A percentile compares a stretch with the other conserved stretches of the same genome.
These are phyloP conservation scores for Myocastor coypus DNA, from an alignment of 2,113 vertebrate species.

Conservation along the genomic window DNA sequence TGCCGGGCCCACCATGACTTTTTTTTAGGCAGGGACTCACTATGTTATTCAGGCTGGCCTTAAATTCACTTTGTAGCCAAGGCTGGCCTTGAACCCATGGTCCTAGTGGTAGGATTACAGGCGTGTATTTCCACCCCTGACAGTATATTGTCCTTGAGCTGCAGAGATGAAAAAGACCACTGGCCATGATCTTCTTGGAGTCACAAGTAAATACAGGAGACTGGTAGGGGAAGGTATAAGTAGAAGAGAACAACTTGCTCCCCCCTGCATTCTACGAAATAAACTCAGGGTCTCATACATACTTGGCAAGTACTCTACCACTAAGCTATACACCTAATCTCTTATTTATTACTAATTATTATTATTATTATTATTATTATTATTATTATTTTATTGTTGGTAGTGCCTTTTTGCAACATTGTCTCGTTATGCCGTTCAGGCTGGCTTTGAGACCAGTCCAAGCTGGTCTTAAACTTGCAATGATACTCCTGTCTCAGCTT, in stretches of 20 bases:
- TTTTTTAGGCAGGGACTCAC: neutral
- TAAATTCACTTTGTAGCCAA: neutral
- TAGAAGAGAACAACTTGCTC: neutral
- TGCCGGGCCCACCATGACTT: too few species aligned
- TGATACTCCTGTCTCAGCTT: too few species aligned
- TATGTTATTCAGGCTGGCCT: neutral
- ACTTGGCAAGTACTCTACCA: neutral
- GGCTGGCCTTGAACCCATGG: neutral
- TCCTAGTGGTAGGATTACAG: neutral
- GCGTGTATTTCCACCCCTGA: neutral
- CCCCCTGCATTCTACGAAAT: neutral
- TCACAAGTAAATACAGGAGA: neutral
- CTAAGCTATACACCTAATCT: neutral
- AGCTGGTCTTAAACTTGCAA: too few species aligned
- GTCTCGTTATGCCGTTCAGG: neutral
- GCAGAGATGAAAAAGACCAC: neutral
- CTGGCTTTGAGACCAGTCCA: neutral
- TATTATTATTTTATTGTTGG: too few species aligned
- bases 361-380: too few species aligned
- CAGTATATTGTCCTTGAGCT: neutral
- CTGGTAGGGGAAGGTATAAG: neutral
- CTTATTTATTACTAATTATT: neutral
- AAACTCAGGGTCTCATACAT: neutral
- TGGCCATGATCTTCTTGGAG: neutral
- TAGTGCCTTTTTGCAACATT: too few species aligned